phyloP scores from a whole-genome alignment of 2,888 invertebrate species.

The Stramonita haemastoma region DNA sequence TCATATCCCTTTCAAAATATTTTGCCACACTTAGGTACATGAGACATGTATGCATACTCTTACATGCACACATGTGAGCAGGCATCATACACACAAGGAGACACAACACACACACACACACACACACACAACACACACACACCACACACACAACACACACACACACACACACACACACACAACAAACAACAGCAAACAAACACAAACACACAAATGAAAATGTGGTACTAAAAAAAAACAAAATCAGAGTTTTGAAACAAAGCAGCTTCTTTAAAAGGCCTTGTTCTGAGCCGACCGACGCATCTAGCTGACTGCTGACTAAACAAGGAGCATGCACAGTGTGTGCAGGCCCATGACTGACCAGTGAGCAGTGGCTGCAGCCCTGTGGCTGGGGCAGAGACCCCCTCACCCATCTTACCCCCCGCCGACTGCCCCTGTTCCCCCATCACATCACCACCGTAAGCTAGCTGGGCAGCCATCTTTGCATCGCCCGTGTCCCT shows the following conservation, averaged over 20 bases:
- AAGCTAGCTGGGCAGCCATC: background rate
- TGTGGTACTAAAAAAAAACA: background rate
- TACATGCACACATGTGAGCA: too few relatives aligned
- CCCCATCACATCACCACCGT: conserved; percentile 3
- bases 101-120: too few relatives aligned
- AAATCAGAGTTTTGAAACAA: background rate
- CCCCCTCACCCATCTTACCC: conserved; percentile 27
- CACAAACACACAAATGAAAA: background rate
- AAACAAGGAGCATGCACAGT: background rate
- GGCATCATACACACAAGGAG: too few relatives aligned
- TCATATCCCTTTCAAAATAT: too few relatives aligned
- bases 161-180: too few relatives aligned
- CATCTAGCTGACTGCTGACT: background rate
- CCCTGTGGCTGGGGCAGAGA: conserved; percentile 32
- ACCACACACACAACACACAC: too few relatives aligned
- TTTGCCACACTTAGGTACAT: too few relatives aligned
- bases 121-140: too few relatives aligned
- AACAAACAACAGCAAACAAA: too few relatives aligned
- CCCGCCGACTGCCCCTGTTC: background rate
- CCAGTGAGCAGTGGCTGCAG: conserved; percentile 63
- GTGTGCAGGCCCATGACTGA: conserved; percentile 47
- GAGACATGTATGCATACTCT: too few relatives aligned
- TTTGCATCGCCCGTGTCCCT: background rate
- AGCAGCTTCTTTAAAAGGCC: background rate
- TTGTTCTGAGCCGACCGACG: background rate